Conservation (phyloP, 2,113 vertebrate genomes). For the Corvus hawaiiensis region DNA sequence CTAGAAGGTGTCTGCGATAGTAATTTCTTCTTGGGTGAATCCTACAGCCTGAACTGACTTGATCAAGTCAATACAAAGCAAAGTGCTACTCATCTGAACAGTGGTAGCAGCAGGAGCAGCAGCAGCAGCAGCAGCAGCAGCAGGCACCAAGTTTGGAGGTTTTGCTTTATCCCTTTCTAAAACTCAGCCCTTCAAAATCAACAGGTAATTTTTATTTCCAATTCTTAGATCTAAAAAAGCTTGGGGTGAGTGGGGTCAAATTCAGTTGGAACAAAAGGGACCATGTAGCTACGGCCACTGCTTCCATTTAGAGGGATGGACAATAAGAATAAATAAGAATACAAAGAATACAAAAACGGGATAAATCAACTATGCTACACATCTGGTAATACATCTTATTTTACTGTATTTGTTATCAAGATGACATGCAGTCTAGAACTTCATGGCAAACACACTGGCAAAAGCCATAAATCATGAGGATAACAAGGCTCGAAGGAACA, state of each 20-base stretch:
- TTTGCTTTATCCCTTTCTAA: background rate
- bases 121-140: background rate
- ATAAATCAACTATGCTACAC: constrained; percentile 38
- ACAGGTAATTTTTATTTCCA: background rate
- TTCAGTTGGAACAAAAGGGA: background rate
- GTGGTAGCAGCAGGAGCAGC: background rate
- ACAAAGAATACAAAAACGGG: constrained; percentile 12
- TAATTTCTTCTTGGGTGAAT: background rate
- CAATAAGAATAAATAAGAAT: constrained; percentile 26
- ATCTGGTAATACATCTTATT: background rate
- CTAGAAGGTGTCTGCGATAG: background rate
- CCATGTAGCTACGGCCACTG: background rate
- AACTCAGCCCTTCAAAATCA: background rate
- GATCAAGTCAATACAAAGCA: background rate
- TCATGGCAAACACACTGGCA: constrained; percentile 93
- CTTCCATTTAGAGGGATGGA: background rate
- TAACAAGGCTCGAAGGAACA: constrained; percentile 89
- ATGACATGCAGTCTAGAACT: constrained; percentile 86
- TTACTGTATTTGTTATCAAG: constrained; percentile 56
- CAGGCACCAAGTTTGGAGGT: background rate
- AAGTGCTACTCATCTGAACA: background rate
- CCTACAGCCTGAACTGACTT: background rate
- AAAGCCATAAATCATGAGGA: constrained; percentile 90
- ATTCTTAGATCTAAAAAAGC: background rate
- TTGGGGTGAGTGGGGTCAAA: rapidly evolving